phyloP scores from a whole-genome alignment of 2,888 invertebrate genomes.

The Scaptomyza parva region DNA sequence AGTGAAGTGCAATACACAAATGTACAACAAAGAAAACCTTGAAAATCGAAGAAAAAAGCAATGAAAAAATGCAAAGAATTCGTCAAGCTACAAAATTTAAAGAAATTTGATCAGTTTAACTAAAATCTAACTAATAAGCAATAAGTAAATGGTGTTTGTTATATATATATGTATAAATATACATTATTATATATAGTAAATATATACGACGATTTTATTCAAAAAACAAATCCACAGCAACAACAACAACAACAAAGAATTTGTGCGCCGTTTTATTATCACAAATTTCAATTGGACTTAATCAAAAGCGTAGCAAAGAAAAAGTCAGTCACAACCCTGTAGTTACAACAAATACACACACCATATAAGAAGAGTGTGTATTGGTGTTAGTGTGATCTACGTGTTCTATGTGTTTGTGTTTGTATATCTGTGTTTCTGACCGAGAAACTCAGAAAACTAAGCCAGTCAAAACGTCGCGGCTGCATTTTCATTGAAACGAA shows the following conservation, averaged over 20 bases:
- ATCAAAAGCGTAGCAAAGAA: constrained; percentile 82
- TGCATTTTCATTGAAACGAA: constrained; percentile 74
- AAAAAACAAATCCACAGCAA: constrained; percentile 12
- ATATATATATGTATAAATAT: not conserved
- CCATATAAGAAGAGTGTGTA: constrained; percentile 29
- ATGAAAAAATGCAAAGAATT: not conserved
- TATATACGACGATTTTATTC: constrained; percentile 1
- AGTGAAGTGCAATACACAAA: constrained; percentile 6
- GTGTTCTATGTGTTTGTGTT: constrained; percentile 21
- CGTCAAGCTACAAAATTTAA: not conserved
- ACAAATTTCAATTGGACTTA: constrained; percentile 85
- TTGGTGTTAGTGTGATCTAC: constrained; percentile 31
- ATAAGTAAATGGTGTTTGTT: not conserved
- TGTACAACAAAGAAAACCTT: constrained; percentile 13
- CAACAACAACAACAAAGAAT: constrained; percentile 27
- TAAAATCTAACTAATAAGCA: constrained; percentile 16
- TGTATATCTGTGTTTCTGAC: constrained; percentile 65
- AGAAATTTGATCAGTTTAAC: not conserved
- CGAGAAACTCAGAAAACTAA: constrained; percentile 70
- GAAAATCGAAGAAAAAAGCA: constrained; percentile 25
- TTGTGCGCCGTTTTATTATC: constrained; percentile 70
- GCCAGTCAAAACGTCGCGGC: constrained; percentile 36
- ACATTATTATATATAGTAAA: not conserved
- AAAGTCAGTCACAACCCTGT: constrained; percentile 62
- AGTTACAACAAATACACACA: constrained; percentile 5